Conservation (phyloP, 2,113 vertebrate genomes). For the Ellobius talpinus region DNA sequence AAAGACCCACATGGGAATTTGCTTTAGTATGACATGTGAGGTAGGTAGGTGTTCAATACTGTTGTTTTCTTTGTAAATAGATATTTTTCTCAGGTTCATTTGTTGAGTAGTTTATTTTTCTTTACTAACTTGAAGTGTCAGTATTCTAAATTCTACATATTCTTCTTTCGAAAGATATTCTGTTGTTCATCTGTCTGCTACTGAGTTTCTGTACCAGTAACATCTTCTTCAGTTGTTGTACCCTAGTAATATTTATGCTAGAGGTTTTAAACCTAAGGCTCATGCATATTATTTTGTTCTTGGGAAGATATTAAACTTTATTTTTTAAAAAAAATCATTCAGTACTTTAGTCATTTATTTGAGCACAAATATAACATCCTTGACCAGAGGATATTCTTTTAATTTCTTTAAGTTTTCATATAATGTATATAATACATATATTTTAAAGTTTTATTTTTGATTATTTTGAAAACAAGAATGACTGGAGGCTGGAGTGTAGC, state of each 20-base stretch:
- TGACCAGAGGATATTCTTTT: constrained; percentile 4
- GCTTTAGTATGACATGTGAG: neutral
- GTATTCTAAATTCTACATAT: constrained; percentile 20
- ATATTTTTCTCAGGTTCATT: neutral
- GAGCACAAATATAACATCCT: neutral
- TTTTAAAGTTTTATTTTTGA: neutral
- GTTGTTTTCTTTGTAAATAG: neutral
- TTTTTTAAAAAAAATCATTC: constrained; percentile 39
- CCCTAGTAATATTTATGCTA: constrained; percentile 8
- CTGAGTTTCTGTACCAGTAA: neutral
- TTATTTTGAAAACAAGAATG: neutral
- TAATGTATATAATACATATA: neutral
- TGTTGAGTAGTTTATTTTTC: constrained; percentile 9
- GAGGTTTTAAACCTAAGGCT: constrained; percentile 29
- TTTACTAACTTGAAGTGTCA: neutral
- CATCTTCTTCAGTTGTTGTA: neutral
- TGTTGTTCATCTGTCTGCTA: neutral
- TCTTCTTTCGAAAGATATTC: neutral
- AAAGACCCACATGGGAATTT: neutral
- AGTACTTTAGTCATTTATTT: constrained; percentile 29
- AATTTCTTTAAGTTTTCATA: neutral
- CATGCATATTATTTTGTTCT: constrained; percentile 33
- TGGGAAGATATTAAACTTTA: constrained; percentile 36
- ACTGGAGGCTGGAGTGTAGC: neutral
- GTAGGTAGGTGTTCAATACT: neutral